Evolutionary conservation across 2,113 vertebrate genomes (phyloP), one percentile per base, ranked within the genome.

Genomic region (Hylia prasina): DNA sequence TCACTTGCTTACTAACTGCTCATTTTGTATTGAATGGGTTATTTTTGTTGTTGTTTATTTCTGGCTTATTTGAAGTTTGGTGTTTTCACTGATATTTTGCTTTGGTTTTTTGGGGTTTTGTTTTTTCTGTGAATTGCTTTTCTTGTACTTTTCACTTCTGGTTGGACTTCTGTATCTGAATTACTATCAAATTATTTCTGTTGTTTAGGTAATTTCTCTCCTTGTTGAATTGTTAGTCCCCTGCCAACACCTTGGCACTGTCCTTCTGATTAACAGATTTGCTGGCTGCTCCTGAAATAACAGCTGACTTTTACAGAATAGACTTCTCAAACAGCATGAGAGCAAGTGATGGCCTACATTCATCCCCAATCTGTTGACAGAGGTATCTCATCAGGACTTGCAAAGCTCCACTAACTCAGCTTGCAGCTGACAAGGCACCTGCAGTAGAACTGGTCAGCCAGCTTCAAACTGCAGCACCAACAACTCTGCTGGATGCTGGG

Each of bases 251-350:
- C 47, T 11, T 47, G 77, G 51, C 77, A 71, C 30, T 15, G 21
- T 89, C 87, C 75, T 75, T 61, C 39, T 63, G 56, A 33, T 81
- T 64, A 94, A 78, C 33, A 71, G 61, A 89, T 76, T 60, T 75
- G 11, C 51, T 82, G 65, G 35, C 78, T 89, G 35, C 11, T 90
- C 48, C 66, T 69, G 80, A 87, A 92, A 61, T 42, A 83, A 69
- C n/a, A 73, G 18, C 50, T 80, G 68, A 82, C 58, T 94, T 91
- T 25, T 35, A 86, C 33, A 80, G 28, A 85, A 85, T 3, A 71
- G 66, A 88, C 28, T 68, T 92, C 40, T 80, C 63, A 80, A 95
- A 89, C 54, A 73, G 50, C 58, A 42, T 7, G 37, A 86, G 25
- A 47, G 22, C 40, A 86, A 86, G 60, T 1, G 17, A 83, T 50